Evolutionary conservation across 2,888 invertebrate genomes (phyloP), one percentile per base, ranked within the genome.

Genomic region (Lasioglossum malachurum): DNA sequence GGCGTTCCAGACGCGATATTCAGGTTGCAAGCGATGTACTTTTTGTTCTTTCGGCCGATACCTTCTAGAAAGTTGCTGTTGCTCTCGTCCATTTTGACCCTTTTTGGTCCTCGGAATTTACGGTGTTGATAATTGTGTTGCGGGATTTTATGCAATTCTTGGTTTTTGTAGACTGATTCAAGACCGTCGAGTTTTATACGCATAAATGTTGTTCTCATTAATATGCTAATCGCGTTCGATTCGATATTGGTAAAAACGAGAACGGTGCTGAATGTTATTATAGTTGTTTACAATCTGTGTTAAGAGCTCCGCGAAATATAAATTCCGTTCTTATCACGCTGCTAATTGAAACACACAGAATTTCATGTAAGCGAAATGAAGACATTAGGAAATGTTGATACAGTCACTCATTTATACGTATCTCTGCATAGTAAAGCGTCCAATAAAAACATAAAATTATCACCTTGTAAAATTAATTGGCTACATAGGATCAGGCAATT

Each of bases 1-100:
- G 38, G 38, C 35, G 35, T 67, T 67, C 35, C 35, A 23, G 38
- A 1, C 38, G 23, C 38, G 69, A 38, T 69, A 38, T 38, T 69
- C 38, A 38, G 38, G 69, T 38, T 69, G 69, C 38, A 38, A 23
- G 38, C 38, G 38, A 23, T 69, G 10, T 69, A 23, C 27, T 69
- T 69, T 69, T 69, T 38, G 38, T 23, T 60, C 35, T 69, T 69
- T 23, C 38, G 10, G 4, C 10, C 69, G 69, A 23, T 38, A n/a
- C 38, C 23, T 69, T 69, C 38, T 69, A 69, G 69, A 69, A 69
- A 69, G 69, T 69, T 69, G 35, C 38, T 69, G 69, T 19, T 23
- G 60, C 14, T 4, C 27, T 27, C 27, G 60, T 27, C 27, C 60
- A 60, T 60, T 60, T 60, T 27, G 16, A 60, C 27, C 60, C 23